Evolutionary conservation across 2,888 invertebrate species (phyloP), one percentile per base, ranked within the genome.

Genomic region (Xestia ashworthii): DNA sequence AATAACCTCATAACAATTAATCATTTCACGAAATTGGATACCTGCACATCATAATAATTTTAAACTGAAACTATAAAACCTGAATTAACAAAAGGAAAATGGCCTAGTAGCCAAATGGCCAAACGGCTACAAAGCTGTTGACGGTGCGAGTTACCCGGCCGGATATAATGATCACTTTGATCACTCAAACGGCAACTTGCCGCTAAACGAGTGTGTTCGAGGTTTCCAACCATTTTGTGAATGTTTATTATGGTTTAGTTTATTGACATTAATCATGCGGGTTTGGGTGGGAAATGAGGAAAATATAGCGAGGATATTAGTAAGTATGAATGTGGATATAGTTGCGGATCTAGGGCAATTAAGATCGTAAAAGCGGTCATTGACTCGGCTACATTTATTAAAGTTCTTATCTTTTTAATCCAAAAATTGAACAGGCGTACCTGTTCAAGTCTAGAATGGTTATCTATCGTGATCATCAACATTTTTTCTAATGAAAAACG

Each of bases 151-250:
- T 84, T 78, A 90, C 72, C 89, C 87, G 83, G 71, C 72, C 86
- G 90, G 83, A 65, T 87, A 83, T 91, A 93, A 93, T 88, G 81
- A 83, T 81, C 80, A 86, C 93, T 93, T 93, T 93, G 93, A 93
- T 92, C 91, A 80, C 78, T 89, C 85, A 79, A 44, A 74, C 85
- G 90, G 88, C 80, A 88, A 90, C 76, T 83, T 76, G 76, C 76
- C 73, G 72, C 81, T 77, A 71, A 79, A 76, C 81, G 80, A 76
- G 77, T 84, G 66, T 80, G 83, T 66, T 25, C 19, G 53, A n/a
- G 66, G 76, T 73, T 69, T 38, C 66, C 60, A 46, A 81, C 81
- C 79, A 84, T 81, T 88, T 86, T 74, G 88, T 80, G 66, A 70
- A 78, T 74, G 68, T 81, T 78, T 74, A 76, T 83, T 73, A 78